A percentile compares a stretch with the other conserved stretches of the same genome.
phyloP scores from a whole-genome alignment of 2,888 invertebrate species.

The Anoplius nigerrimus region DNA sequence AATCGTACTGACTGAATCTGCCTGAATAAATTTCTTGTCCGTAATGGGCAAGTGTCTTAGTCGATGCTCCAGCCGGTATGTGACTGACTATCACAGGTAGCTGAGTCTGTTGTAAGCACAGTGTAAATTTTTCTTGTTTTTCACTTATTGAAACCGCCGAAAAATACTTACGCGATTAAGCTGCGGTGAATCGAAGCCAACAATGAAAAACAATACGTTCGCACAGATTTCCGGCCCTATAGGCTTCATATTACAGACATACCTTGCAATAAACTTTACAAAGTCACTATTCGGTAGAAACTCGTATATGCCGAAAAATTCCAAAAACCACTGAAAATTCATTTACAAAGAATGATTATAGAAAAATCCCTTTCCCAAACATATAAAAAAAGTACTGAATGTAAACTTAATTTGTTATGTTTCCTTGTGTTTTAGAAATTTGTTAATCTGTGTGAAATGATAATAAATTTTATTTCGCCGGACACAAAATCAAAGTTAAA shows the following conservation, averaged over 20 bases:
- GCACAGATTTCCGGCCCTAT: slow-evolving; percentile 82
- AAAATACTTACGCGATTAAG: slow-evolving; percentile 78
- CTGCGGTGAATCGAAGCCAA: slow-evolving; percentile 83
- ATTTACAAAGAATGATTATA: not conserved
- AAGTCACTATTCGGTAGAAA: slow-evolving; percentile 83
- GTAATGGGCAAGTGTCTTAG: slow-evolving; percentile 84
- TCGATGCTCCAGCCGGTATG: slow-evolving; percentile 85
- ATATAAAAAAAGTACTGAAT: too few relatives aligned
- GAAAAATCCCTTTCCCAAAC: not conserved
- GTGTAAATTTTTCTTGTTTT: not conserved
- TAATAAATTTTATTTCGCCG: too few relatives aligned
- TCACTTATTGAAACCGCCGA: not conserved
- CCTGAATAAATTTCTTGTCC: slow-evolving; percentile 79
- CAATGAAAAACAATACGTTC: slow-evolving; percentile 83
- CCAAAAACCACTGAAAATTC: slow-evolving; percentile 79
- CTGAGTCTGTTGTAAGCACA: slow-evolving; percentile 77
- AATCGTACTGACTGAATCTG: slow-evolving; percentile 83
- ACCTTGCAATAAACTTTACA: slow-evolving; percentile 79
- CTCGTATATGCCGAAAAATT: slow-evolving; percentile 82
- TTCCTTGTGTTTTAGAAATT: too few relatives aligned
- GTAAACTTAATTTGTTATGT: too few relatives aligned
- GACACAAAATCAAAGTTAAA: too few relatives aligned
- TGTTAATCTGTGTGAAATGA: too few relatives aligned
- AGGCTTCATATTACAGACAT: slow-evolving; percentile 79
- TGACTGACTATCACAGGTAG: slow-evolving; percentile 83